Evolutionary conservation across 2,113 vertebrate genomes (phyloP).

Genomic region (Marcusenius ussheri): DNA sequence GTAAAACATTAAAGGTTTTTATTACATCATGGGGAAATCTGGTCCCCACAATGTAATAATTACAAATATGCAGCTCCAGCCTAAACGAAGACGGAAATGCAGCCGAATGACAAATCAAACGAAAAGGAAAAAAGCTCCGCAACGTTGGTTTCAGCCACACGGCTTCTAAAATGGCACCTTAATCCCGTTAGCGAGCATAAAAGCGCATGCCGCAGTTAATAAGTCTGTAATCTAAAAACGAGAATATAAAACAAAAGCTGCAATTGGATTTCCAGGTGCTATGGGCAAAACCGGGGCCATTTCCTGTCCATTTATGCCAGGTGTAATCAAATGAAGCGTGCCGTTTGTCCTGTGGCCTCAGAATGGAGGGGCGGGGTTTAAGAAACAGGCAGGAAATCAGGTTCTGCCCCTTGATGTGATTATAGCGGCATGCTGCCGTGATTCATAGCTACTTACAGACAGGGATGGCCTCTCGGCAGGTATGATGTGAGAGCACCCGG

Average conservation of each 20-base stretch:
- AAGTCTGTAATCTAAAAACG: conserved; percentile 67
- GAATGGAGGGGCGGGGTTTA: conserved; percentile 57
- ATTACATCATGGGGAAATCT: not conserved
- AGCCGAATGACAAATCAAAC: conserved; percentile 43
- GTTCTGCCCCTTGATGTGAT: conserved; percentile 67
- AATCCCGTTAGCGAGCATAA: conserved; percentile 56
- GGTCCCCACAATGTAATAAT: not conserved
- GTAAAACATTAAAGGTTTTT: not conserved
- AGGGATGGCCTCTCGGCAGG: conserved; percentile 35
- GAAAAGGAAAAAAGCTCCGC: conserved; percentile 43
- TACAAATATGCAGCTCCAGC: not conserved
- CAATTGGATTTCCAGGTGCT: conserved; percentile 66
- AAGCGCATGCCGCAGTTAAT: conserved; percentile 65
- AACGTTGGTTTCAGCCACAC: conserved; percentile 40
- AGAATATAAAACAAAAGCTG: conserved; percentile 59
- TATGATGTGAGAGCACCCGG: conserved; percentile 9
- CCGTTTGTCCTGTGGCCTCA: conserved; percentile 57
- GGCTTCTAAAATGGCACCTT: conserved; percentile 42
- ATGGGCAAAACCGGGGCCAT: conserved; percentile 53
- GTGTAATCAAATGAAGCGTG: conserved; percentile 71
- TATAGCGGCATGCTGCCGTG: conserved; percentile 57
- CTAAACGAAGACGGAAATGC: conserved; percentile 10
- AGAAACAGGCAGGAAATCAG: conserved; percentile 68
- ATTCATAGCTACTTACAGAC: conserved; percentile 45
- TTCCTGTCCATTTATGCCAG: conserved; percentile 59